Evolutionary conservation across 1,140 invertebrate genomes (phyloP).

Genomic region (Anoplolepis gracilipes): DNA sequence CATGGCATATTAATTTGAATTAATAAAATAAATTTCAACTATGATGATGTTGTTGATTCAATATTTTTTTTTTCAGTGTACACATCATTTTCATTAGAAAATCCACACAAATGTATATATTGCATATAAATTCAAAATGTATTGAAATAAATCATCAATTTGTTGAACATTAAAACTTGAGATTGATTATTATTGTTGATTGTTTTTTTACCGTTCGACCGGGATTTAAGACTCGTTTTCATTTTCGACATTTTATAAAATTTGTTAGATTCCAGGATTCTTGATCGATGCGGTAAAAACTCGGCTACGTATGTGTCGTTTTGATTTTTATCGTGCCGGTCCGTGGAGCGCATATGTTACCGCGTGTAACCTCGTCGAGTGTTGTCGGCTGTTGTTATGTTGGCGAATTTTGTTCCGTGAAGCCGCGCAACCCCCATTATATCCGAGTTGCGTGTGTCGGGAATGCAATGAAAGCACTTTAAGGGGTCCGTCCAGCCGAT

Average conservation of each 20-base stretch:
- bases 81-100: no score
- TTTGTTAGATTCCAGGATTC: neutral
- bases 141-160: no score
- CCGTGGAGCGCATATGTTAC: conserved; percentile 69
- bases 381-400: conserved; percentile 70
- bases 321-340: conserved; percentile 64
- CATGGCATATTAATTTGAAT: no score
- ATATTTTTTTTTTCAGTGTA: no score
- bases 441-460: conserved; percentile 62
- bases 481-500: conserved; percentile 72
- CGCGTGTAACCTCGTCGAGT: conserved; percentile 71
- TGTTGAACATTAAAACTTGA: neutral
- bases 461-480: conserved; percentile 77
- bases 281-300: neutral
- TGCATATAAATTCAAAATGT: no score
- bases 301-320: neutral
- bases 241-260: no score
- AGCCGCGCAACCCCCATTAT: conserved; percentile 67
- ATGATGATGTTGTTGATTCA: no score
- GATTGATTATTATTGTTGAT: neutral
- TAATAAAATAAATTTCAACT: no score
- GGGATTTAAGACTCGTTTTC: neutral
- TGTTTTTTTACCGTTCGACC: no score
- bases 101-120: no score
- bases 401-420: conserved; percentile 46